A percentile compares a stretch with the other conserved stretches of the same genome.
phyloP scores from a whole-genome alignment of 1,140 invertebrate genomes.

The Drosophila sechellia region DNA sequence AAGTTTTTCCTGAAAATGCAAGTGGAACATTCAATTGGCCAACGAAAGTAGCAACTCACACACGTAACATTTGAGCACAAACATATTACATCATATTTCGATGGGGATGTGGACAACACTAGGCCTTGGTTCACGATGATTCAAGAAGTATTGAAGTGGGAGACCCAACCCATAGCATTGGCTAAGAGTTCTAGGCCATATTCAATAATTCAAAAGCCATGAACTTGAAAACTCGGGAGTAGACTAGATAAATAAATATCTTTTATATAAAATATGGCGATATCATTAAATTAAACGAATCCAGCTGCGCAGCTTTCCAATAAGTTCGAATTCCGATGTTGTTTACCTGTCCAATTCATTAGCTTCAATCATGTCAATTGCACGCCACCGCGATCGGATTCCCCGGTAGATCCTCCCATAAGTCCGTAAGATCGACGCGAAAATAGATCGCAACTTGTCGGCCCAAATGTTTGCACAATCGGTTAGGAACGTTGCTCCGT shows the following conservation, averaged over 20 bases:
- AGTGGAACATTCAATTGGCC: constrained; percentile 34
- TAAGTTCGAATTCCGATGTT: constrained; percentile 5
- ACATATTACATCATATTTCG: constrained; percentile 24
- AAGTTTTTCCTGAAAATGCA: constrained; percentile 60
- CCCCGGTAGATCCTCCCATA: neutral
- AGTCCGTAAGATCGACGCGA: neutral
- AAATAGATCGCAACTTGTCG: constrained; percentile 24
- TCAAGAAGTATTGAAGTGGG: constrained; percentile 5
- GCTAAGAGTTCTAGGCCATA: too few species aligned
- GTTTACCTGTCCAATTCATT: constrained; percentile 40
- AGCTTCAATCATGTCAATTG: constrained; percentile 35
- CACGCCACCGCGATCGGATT: constrained; percentile 4
- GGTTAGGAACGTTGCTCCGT: constrained; percentile 46
- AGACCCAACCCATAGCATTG: too few species aligned
- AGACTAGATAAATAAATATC: neutral
- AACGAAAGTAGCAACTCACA: constrained; percentile 38
- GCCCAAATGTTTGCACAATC: constrained; percentile 43
- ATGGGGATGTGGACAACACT: constrained; percentile 7
- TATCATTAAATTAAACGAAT: neutral
- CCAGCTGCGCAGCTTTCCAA: constrained; percentile 6
- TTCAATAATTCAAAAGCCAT: neutral
- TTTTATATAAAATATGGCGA: constrained; percentile 4
- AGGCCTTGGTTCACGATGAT: constrained; percentile 30
- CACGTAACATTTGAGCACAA: constrained; percentile 44
- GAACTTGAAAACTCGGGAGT: neutral